phyloP scores from a whole-genome alignment of 2,797 vertebrate genomes.

The Acrocephalus scirpaceus region DNA sequence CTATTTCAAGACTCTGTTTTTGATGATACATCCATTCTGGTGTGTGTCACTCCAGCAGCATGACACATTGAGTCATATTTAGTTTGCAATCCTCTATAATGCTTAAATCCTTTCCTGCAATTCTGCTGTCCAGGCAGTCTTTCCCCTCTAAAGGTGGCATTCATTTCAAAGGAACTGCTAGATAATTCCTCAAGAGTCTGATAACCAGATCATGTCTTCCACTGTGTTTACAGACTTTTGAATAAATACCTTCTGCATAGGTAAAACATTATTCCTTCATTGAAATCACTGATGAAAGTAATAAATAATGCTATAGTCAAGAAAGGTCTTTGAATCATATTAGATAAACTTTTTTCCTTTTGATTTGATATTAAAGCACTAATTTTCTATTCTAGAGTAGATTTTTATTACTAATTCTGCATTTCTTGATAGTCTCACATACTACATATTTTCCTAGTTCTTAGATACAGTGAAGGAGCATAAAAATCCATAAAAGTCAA shows the following conservation, averaged over 20 bases:
- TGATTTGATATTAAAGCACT: background rate
- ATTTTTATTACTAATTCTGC: background rate
- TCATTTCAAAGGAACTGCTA: background rate
- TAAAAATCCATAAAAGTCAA: background rate
- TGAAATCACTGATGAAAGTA: background rate
- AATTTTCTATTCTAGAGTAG: background rate
- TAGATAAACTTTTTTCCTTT: background rate
- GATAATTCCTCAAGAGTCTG: background rate
- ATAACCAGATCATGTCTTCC: background rate
- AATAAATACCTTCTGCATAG: background rate
- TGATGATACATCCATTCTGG: background rate
- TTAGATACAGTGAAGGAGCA: background rate
- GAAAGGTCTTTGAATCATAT: background rate
- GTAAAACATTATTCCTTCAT: background rate
- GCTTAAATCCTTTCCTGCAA: background rate
- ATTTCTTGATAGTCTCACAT: background rate
- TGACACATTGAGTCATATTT: background rate
- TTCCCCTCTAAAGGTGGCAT: background rate
- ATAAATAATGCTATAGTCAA: background rate
- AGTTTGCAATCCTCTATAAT: background rate
- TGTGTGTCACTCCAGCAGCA: background rate
- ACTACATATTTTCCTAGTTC: background rate
- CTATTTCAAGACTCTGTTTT: constrained; percentile 5
- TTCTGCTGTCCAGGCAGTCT: background rate
- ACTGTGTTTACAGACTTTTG: background rate